Evolutionary conservation across 1,140 invertebrate species (phyloP), one percentile per base, ranked within the genome.

Genomic region (Muscidifurax raptorellus): DNA sequence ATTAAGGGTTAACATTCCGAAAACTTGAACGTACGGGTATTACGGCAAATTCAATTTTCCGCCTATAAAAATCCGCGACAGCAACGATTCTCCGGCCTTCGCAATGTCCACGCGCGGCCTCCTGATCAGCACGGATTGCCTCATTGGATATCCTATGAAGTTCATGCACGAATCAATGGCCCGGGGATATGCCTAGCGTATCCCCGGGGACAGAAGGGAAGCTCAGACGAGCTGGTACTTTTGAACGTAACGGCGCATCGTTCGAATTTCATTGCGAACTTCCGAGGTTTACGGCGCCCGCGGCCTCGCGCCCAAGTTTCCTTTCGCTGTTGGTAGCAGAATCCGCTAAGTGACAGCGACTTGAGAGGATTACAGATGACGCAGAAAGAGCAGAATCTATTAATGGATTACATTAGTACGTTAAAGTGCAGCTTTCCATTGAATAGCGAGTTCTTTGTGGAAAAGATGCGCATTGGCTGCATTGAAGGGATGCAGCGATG

Each of bases 211-310:
- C 22, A 59, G 52, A 18, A 59, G 52, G 52, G 18, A 59, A 59
- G 52, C 52, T 59, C 52, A 59, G 52, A n/a, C 52, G 52, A n/a
- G 18, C 18, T 59, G 52, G 52, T 27, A 69, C 25, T 69, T 30
- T 69, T 27, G 67, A 30, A 12, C 27, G 67, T 69, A 69, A 69
- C 67, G 27, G 67, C 67, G 67, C 67, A 12, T 69, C 67, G 27
- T 69, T 69, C 67, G 67, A 69, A 69, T 69, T 69, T 69, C 67
- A 69, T 69, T 69, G 67, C 27, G 27, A 69, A 69, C 10, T 69
- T 69, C 67, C 67, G 67, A 69, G 67, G 67, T 69, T 69, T 69
- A 69, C 67, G 67, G 27, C 27, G 25, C 25, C 28, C 67, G 28
- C 27, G 67, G 67, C 67, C 27, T 28, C 67, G 28, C n/a, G 22